Base-by-base conservation (phyloP, 2,888 invertebrate genomes). In the Coenonympha glycerion region DNA sequence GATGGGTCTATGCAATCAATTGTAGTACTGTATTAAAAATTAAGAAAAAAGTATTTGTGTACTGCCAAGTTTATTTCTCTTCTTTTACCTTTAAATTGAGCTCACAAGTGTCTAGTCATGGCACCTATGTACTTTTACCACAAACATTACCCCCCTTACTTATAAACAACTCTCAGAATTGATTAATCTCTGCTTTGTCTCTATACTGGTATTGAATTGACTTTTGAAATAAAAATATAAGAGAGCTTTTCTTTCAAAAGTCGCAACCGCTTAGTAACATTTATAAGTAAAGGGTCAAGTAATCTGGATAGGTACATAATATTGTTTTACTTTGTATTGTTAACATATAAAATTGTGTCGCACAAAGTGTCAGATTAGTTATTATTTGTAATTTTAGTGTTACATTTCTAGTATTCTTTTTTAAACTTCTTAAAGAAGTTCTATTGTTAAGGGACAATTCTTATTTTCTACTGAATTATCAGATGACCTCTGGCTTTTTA, bases 91-190 rank as follows among this genome's bases (percentile, higher is more conserved):
- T 36, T 30, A 36, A 44, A 49, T 31, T 56, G 47, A 66, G 67
- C 65, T 66, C 65, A 61, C 19, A 63, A 26, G 63, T 67, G 65
- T 71, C 76, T 76, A 76, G 75, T 75, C 73, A 67, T 61, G 59
- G 59, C 56, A 60, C 64, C 63, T 26, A 59, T 65, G 37, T 37
- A 47, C 54, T 54, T 61, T 53, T 57, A 65, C 64, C 68, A 71
- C 68, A 68, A 67, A 58, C 46, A 59, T 54, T 47, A 36, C n/a
- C n/a, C n/a, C n/a, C n/a, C n/a, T n/a, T n/a, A n/a, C n/a, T n/a
- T n/a, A n/a, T n/a, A n/a, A n/a, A n/a, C n/a, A n/a, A n/a, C n/a
- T n/a, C n/a, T n/a, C n/a, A n/a, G n/a, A n/a, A n/a, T n/a, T n/a
- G n/a, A n/a, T n/a, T n/a, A n/a, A n/a, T n/a, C n/a, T n/a, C n/a